Base-by-base conservation (phyloP, 2,797 vertebrate species). In the Lepus oiostolus region DNA sequence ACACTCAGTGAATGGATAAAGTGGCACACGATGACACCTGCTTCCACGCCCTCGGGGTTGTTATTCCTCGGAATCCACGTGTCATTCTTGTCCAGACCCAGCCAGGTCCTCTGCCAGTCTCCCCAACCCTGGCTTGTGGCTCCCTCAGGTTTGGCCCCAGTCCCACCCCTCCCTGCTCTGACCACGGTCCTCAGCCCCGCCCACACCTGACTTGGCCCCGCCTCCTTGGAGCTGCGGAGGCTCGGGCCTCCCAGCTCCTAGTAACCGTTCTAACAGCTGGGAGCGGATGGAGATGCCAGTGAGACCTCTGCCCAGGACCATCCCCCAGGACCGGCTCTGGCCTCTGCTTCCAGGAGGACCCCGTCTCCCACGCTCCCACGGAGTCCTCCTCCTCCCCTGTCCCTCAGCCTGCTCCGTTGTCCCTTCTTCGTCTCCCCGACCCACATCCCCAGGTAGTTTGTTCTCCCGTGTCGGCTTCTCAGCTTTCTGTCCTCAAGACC, bases 241-340 rank as follows among this genome's bases (percentile, higher is more conserved):
- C 62, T 88, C 80, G 42, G 7, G 76, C 68, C 54, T 75, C 54
- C 0, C 0, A 26, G 9, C 9, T 6, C 2, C 5, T 0, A 1
- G 11, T 71, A 97, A 97, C 97, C 3, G 95, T 95, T 95, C 26
- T 85, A 96, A 96, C 97, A n/a, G 96, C 91, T 24, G 63, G 12
- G 28, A 50, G 28, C 17, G 4, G 19, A 0, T 5, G 72, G 42
- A 85, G 77, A n/a, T 54, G 74, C 7, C 14, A 30, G 28, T 35
- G 70, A 28, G 52, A 42, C 38, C 21, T 24, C 6, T 2, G 70
- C 58, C n/a, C 16, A 1, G 32, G 7, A 62, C 30, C 11, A 19
- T 28, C 3, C 2, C 12, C 24, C 28, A 10, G 38, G 16, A 32
- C 3, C 16, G 0, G 63, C 5, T 28, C 7, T 63, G 13, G 1